Percentiles rank a stretch among this genome's conserved stretches.
Evolutionary conservation across 2,797 vertebrate genomes (phyloP).

Genomic region (Leptodactylus fallax): DNA sequence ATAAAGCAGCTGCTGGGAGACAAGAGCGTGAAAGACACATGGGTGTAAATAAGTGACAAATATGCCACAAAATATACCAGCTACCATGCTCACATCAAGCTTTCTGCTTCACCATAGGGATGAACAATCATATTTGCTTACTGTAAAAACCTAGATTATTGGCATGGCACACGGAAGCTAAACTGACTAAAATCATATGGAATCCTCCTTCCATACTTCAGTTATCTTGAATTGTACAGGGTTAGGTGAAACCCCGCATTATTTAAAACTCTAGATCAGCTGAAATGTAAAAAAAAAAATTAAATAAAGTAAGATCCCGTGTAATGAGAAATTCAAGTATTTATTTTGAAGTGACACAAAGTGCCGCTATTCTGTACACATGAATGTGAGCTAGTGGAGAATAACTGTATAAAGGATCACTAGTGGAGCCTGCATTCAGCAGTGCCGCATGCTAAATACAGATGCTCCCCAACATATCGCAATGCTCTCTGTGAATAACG

Average conservation of each 20-base stretch:
- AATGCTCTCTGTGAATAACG: background rate
- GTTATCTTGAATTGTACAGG: background rate
- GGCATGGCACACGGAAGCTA: background rate
- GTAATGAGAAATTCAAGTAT: conserved; percentile 25
- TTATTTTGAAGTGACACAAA: conserved; percentile 4
- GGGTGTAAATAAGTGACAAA: background rate
- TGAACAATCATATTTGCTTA: background rate
- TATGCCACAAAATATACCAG: background rate
- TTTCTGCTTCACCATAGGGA: background rate
- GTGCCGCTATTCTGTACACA: conserved; percentile 6
- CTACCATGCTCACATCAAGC: background rate
- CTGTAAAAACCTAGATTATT: conserved; percentile 6
- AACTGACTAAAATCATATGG: background rate
- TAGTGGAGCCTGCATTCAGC: background rate
- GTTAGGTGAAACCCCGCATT: background rate
- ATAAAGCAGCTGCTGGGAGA: background rate
- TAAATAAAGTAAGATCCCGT: conserved; percentile 4
- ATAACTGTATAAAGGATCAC: too few relatives aligned
- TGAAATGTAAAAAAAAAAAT: conserved; percentile 9
- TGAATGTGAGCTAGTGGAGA: background rate
- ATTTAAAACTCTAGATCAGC: background rate
- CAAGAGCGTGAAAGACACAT: background rate
- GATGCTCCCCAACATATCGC: background rate
- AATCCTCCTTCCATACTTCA: background rate
- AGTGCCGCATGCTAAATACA: background rate